These are phyloP conservation scores for Gymnoscelis rufifasciata DNA, from an alignment of 2,888 invertebrate genomes.

Conservation along the genomic window DNA sequence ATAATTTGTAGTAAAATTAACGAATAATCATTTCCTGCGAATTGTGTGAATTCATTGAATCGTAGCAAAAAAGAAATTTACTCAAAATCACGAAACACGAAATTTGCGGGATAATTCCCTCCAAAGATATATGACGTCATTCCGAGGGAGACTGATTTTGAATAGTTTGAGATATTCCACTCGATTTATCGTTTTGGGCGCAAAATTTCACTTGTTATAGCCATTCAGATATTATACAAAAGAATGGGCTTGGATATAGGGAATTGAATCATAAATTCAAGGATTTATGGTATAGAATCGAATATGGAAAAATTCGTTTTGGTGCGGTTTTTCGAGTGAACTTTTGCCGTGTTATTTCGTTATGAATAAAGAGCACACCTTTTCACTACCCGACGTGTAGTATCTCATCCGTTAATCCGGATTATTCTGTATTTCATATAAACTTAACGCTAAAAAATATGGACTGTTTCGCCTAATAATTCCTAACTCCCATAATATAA, in stretches of 20 bases:
- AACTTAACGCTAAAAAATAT: too few species aligned
- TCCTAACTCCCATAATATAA: too few species aligned
- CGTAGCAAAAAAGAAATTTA: neutral
- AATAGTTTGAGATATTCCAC: constrained; percentile 56
- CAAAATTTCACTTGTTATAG: constrained; percentile 35
- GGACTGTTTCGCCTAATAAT: too few species aligned
- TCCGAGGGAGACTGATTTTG: constrained; percentile 53
- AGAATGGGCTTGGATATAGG: constrained; percentile 27
- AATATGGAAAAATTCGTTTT: constrained; percentile 14
- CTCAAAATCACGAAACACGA: constrained; percentile 28
- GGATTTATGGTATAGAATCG: constrained; percentile 25
- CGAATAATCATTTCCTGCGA: too few species aligned
- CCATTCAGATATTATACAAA: constrained; percentile 31
- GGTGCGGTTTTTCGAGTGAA: constrained; percentile 14
- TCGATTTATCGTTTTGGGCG: constrained; percentile 49
- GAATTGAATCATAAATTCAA: constrained; percentile 29
- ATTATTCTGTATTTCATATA: too few species aligned
- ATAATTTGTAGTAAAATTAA: too few species aligned
- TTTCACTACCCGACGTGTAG: too few species aligned
- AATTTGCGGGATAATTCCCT: constrained; percentile 38
- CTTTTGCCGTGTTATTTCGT: too few species aligned
- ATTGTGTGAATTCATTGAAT: too few species aligned
- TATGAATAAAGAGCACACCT: too few species aligned
- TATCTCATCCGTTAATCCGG: too few species aligned
- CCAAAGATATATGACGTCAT: constrained; percentile 41